Percentiles rank a stretch among this genome's conserved stretches.
Conservation (phyloP, 2,888 invertebrate species). For the Creontiades dilutus region DNA sequence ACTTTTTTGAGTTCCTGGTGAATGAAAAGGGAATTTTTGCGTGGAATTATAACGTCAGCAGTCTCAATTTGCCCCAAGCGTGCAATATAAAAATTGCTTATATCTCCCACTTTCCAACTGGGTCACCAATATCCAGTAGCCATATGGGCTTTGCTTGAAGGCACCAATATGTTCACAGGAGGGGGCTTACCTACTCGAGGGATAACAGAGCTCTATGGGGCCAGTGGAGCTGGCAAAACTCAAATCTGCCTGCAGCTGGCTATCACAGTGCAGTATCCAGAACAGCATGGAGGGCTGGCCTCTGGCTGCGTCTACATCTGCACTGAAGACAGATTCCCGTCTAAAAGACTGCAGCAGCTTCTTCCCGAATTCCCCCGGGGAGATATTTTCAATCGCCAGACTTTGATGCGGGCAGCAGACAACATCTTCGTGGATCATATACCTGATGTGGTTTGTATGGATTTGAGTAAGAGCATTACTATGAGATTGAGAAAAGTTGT, state of each 20-base stretch:
- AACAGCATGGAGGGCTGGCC: constrained; percentile 80
- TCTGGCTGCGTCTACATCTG: constrained; percentile 85
- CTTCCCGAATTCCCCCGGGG: constrained; percentile 74
- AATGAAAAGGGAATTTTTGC: too few species aligned
- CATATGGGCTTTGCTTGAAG: too few species aligned
- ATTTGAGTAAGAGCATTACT: too few species aligned
- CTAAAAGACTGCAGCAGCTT: constrained; percentile 83
- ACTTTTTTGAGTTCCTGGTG: too few species aligned
- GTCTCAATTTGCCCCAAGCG: too few species aligned
- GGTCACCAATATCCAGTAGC: too few species aligned
- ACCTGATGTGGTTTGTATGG: constrained; percentile 80
- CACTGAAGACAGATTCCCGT: constrained; percentile 89
- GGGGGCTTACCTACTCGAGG: constrained; percentile 86
- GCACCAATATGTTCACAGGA: background rate
- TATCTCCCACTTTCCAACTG: too few species aligned
- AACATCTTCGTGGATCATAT: constrained; percentile 85
- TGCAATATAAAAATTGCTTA: too few species aligned
- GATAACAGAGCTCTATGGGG: constrained; percentile 89
- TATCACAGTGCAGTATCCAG: constrained; percentile 83
- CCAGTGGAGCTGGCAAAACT: constrained; percentile 90
- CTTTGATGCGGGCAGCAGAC: constrained; percentile 79
- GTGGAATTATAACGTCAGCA: too few species aligned
- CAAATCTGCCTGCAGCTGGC: constrained; percentile 88
- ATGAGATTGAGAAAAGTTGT: too few species aligned
- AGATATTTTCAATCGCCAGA: background rate